These are phyloP conservation scores for Troides oblongomaculatus DNA, from an alignment of 2,888 invertebrate species.

Conservation along the genomic window DNA sequence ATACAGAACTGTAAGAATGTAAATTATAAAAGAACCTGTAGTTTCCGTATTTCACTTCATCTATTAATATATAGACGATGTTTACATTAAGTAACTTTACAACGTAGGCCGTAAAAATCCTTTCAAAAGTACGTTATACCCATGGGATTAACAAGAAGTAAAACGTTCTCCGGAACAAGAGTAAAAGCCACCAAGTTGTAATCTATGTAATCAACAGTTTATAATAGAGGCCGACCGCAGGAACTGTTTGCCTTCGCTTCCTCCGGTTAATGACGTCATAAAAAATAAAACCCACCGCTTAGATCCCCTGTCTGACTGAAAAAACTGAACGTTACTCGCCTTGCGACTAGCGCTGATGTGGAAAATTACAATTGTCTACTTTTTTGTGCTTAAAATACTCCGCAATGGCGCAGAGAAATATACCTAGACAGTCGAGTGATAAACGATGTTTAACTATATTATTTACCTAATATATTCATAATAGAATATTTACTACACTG, in stretches of 20 bases:
- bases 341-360: slow-evolving; percentile 54
- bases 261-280: slow-evolving; percentile 73
- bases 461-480: not conserved
- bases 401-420: not conserved
- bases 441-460: not conserved
- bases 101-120: slow-evolving; percentile 26
- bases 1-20: no score
- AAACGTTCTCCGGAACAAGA: slow-evolving; percentile 24
- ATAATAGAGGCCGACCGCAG: slow-evolving; percentile 61
- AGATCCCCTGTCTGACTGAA: slow-evolving; percentile 54
- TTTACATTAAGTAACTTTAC: not conserved
- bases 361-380: slow-evolving; percentile 62
- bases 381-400: not conserved
- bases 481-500: no score
- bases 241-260: slow-evolving; percentile 64
- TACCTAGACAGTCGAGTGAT: not conserved
- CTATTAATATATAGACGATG: not conserved
- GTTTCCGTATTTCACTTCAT: no score
- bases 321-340: slow-evolving; percentile 55
- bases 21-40: no score
- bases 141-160: slow-evolving; percentile 29
- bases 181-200: slow-evolving; percentile 28
- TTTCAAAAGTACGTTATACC: slow-evolving; percentile 15
- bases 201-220: slow-evolving; percentile 54
- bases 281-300: slow-evolving; percentile 59